Base-by-base conservation (phyloP, 2,113 vertebrate genomes). In the Trochalopteron elliotii region DNA sequence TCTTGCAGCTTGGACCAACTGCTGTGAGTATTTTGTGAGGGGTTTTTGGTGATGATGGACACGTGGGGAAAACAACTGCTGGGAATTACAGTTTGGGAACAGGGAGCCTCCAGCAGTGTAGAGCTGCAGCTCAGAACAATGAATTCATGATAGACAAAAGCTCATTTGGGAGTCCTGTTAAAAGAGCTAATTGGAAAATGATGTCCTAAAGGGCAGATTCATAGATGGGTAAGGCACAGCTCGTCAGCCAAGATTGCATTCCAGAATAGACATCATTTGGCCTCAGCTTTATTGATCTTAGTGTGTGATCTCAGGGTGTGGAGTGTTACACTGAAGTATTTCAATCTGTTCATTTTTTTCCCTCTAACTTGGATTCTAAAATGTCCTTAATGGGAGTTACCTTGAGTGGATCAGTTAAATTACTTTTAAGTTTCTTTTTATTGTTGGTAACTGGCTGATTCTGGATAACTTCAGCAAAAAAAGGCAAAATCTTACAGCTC, bases 231-330 rank as follows among this genome's bases (percentile, higher is more conserved):
- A 74, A 77, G 59, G 45, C 20, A 4, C 15, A 67, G 83, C 80
- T 81, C 14, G 0, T 68, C 57, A 89, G 72, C 80, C 71, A 71
- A 57, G 80, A 84, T 61, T 84, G 4, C 69, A 21, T 89, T 84
- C 57, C 57, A 56, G 87, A 92, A 53, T 84, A 81, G 72, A 91
- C 87, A 84, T 95, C 89, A 97, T 74, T 87, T 91, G 80, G 81
- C 56, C 65, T 89, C n/a, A 44, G 0, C 65, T 67, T 63, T 27
- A 44, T 60, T 88, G 76, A 68, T 92, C 76, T 89, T 20, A 3
- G 44, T 93, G 83, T 90, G 91, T 75, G 94, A 86, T 93, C 86
- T 88, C 67, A 67, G 80, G 89, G 68, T 93, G 95, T 83, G 89
- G 89, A 67, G 20, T 23, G 22, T 85, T 89, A 15, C 3, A 3